A percentile compares a stretch with the other conserved stretches of the same genome.
These are phyloP conservation scores for Eupithecia subumbrata DNA, from an alignment of 2,888 invertebrate genomes.

Conservation along the genomic window DNA sequence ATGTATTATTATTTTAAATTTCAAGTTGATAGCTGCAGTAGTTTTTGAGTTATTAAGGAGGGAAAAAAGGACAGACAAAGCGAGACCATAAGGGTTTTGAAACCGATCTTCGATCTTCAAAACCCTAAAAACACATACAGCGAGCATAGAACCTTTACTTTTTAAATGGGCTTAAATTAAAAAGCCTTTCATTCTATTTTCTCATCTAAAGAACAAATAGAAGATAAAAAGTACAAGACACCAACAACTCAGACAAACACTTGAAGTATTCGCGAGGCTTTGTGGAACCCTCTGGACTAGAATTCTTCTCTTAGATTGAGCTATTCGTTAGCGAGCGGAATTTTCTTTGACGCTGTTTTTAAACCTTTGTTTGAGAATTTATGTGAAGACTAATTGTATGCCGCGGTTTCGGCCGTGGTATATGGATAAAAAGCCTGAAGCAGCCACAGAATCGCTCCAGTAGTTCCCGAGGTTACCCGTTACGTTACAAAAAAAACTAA, in stretches of 20 bases:
- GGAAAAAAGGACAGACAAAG: no score
- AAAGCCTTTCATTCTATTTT: not conserved
- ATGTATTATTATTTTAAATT: no score
- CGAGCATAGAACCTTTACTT: no score
- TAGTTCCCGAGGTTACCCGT: not conserved
- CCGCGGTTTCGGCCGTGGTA: not conserved
- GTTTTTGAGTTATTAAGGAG: no score
- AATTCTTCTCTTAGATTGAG: conserved; percentile 2
- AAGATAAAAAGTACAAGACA: not conserved
- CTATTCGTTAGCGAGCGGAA: not conserved
- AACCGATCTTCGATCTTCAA: no score
- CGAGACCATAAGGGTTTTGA: no score
- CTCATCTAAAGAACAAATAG: not conserved
- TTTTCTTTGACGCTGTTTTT: conserved; percentile 3
- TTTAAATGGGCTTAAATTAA: not conserved
- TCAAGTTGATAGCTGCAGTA: no score
- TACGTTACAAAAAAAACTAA: not conserved
- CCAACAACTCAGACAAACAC: not conserved
- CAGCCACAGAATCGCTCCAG: not conserved
- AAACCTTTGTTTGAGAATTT: not conserved
- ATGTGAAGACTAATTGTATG: not conserved
- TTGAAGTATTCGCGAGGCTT: not conserved
- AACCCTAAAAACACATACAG: no score
- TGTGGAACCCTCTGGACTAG: not conserved
- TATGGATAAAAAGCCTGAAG: not conserved